Base-by-base conservation (phyloP, 2,888 invertebrate genomes). In the Drosophila buzzatii region DNA sequence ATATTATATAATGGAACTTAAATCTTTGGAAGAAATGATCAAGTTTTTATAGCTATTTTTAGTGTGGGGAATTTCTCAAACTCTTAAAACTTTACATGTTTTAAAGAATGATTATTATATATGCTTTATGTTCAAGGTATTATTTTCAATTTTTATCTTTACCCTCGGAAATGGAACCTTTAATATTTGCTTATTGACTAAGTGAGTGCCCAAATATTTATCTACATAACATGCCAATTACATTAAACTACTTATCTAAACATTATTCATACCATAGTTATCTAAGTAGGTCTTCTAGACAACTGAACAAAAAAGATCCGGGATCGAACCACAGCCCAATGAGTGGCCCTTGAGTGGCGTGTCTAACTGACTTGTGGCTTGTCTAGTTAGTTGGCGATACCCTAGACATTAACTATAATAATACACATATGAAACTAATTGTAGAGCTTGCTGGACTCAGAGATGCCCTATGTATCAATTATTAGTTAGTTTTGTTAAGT, bases 401-500 rank as follows among this genome's bases (percentile, higher is more conserved):
- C 10, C 53, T 53, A 9, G 12, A 3, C 23, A 23, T 6, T 7
- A 39, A 16, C 4, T 23, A 4, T 1, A 10, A 52, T 33, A 37
- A 8, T 33, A 23, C 8, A 37, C 16, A 16, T 53, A 23, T 14
- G n/a, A 53, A n/a, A 16, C 18, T 14, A 12, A 33, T 33, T 12
- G 14, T 14, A 51, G 33, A 51, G 51, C 18, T 2, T n/a, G 37
- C 12, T n/a, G 16, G n/a, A n/a, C 39, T 55, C 2, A 5, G 0
- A 27, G 6, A n/a, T 55, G 23, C 16, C 12, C 39, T 55, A 23
- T 7, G 39, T 39, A 27, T 12, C 23, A 6, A 2, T 0, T n/a
- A 10, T 39, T 55, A 55, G 39, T 12, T 39, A 23, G 10, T 37
- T 53, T 53, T 37, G 10, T 31, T 23, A 37, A 53, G 53, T 37